A percentile compares a stretch with the other conserved stretches of the same genome.
phyloP scores from a whole-genome alignment of 2,113 vertebrate genomes.

The Xyrauchen texanus region DNA sequence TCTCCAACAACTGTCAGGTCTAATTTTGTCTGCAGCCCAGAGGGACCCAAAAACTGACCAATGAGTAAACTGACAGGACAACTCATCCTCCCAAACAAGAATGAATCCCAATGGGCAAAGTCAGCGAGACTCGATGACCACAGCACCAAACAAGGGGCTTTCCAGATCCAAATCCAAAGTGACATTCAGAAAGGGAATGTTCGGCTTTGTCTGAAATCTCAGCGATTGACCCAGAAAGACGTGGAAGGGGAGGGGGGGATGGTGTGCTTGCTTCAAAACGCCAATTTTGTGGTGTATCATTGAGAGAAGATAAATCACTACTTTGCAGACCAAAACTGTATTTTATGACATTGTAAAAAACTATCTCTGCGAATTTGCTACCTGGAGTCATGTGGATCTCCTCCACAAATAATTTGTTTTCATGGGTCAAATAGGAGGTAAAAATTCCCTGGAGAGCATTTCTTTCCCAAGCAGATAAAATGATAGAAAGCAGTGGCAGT shows the following conservation, averaged over 20 bases:
- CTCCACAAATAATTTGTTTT: slow-evolving; percentile 24
- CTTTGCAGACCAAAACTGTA: slow-evolving; percentile 23
- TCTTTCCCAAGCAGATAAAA: slow-evolving; percentile 3
- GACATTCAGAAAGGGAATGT: slow-evolving; percentile 65
- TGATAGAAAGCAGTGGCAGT: slow-evolving; percentile 6
- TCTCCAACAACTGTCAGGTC: slow-evolving; percentile 65
- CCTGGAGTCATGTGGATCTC: slow-evolving; percentile 24
- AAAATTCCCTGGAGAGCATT: background rate
- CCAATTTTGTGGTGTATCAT: slow-evolving; percentile 48
- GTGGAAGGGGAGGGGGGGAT: slow-evolving; percentile 34
- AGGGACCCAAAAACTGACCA: slow-evolving; percentile 70
- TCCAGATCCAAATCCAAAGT: slow-evolving; percentile 61
- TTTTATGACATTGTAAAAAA: slow-evolving; percentile 32
- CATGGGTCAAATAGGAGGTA: slow-evolving; percentile 27
- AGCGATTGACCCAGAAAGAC: slow-evolving; percentile 73
- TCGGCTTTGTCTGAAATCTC: slow-evolving; percentile 67
- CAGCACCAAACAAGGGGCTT: slow-evolving; percentile 52
- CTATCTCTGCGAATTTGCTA: slow-evolving; percentile 41
- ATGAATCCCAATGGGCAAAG: slow-evolving; percentile 41
- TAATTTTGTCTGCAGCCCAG: slow-evolving; percentile 52
- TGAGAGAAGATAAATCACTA: slow-evolving; percentile 48
- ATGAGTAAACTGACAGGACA: slow-evolving; percentile 72
- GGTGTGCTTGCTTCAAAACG: background rate
- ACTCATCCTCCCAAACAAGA: slow-evolving; percentile 60
- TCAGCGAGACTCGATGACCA: slow-evolving; percentile 13